Evolutionary conservation across 1,140 invertebrate genomes (phyloP).

Genomic region (Brachionus sp.): DNA sequence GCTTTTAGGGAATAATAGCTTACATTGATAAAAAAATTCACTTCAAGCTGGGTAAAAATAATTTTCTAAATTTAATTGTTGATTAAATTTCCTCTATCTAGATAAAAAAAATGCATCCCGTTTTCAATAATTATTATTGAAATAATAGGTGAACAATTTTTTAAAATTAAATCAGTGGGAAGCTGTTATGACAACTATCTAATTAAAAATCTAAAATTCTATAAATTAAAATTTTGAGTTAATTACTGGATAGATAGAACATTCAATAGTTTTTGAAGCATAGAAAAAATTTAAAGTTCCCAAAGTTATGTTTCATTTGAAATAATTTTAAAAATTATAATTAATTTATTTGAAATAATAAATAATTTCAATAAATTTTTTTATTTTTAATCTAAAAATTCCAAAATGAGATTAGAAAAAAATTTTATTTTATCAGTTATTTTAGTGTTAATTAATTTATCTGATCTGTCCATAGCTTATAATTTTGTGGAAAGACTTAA

Average conservation of each 20-base stretch:
- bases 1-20: neutral
- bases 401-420: neutral
- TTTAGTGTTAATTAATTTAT: neutral
- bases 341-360: neutral
- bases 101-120: no score
- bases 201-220: no score
- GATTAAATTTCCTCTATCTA: no score
- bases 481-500: neutral
- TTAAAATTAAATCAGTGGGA: no score
- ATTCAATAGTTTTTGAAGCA: no score
- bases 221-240: no score
- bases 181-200: no score
- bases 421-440: neutral
- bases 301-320: constrained; percentile 32
- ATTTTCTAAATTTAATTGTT: no score
- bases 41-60: no score
- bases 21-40: neutral
- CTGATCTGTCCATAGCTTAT: neutral
- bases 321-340: neutral
- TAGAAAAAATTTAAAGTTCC: neutral
- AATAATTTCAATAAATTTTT: neutral
- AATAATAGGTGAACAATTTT: no score
- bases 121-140: no score
- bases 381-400: neutral
- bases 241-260: no score